Evolutionary conservation across 2,113 vertebrate genomes (phyloP), one percentile per base, ranked within the genome.

Genomic region (Ariopsis seemanni): DNA sequence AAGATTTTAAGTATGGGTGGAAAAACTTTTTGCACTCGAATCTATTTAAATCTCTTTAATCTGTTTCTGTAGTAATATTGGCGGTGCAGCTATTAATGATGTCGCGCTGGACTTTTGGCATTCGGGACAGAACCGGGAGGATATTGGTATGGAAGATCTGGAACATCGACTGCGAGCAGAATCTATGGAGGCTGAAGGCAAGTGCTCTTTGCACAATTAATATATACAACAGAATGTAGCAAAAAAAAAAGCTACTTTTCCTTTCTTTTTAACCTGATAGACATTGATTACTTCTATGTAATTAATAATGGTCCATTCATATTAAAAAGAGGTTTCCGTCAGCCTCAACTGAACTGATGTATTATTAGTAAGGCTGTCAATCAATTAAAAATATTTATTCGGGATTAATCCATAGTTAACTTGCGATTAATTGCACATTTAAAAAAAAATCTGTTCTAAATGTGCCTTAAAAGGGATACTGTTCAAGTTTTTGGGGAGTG

Each of bases 91-190:
- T 48, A 97, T 99, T 93, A 99, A 96, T 10, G 95, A 99, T 27
- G 95, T 96, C 0, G 95, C 97, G 0, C 90, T 99, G 90, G 95
- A 96, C 53, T 97, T 97, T 93, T 97, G 98, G 94, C 95, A 95
- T 87, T 96, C 96, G 0, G 97, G 98, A 30, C 91, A 93, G 90
- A 93, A 95, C 0, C 94, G 98, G 84, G 97, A 99, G 90, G 97
- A 97, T 86, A 98, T 99, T 4, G 94, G 96, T 0, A 89, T 96
- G 96, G 97, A 96, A 34, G 92, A 97, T n/a, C 86, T 99, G 90
- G 97, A 96, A 84, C 95, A 95, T 85, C 91, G 57, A n/a, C 94
- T 99, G 30, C 92, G 90, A 14, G 92, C 91, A 9, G 96, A 96
- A 93, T 94, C 97, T 8, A 92, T 93, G 85, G 93, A 95, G 9